Percentiles rank a stretch among this genome's conserved stretches.
Conservation (phyloP, 2,113 vertebrate genomes). For the Capreolus pygargus region DNA sequence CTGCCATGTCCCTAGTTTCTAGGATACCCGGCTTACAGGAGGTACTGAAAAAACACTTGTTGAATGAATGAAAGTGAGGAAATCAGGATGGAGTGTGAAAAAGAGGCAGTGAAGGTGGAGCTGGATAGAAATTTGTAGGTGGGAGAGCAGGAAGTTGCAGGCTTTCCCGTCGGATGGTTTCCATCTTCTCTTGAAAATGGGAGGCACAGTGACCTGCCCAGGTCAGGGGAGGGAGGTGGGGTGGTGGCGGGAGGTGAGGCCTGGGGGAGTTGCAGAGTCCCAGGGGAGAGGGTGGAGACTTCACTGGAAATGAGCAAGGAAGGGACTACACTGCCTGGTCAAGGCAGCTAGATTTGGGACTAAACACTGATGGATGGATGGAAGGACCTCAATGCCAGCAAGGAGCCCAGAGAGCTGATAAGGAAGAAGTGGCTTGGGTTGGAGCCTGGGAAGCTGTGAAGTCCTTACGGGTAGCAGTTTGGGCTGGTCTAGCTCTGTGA, state of each 20-base stretch:
- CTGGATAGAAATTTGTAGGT: neutral
- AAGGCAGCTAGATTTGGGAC: neutral
- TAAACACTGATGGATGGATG: neutral
- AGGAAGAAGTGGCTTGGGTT: neutral
- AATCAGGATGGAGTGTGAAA: neutral
- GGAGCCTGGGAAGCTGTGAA: neutral
- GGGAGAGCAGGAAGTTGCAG: conserved; percentile 43
- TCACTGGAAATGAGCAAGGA: neutral
- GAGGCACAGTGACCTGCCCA: neutral
- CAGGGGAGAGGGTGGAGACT: neutral
- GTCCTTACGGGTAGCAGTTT: neutral
- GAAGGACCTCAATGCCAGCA: neutral
- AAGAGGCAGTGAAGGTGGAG: neutral
- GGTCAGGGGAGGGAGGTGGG: neutral
- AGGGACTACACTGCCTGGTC: neutral
- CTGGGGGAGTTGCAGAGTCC: neutral
- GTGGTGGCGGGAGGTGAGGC: neutral
- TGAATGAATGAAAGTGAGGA: neutral
- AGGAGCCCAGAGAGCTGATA: neutral
- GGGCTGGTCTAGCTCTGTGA: neutral
- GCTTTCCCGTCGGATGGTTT: conserved; percentile 49
- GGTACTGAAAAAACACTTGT: neutral
- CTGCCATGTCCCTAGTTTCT: neutral
- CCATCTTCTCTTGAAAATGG: conserved; percentile 24
- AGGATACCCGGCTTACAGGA: neutral